phyloP scores from a whole-genome alignment of 2,888 invertebrate species.

The Campoplex nolae region DNA sequence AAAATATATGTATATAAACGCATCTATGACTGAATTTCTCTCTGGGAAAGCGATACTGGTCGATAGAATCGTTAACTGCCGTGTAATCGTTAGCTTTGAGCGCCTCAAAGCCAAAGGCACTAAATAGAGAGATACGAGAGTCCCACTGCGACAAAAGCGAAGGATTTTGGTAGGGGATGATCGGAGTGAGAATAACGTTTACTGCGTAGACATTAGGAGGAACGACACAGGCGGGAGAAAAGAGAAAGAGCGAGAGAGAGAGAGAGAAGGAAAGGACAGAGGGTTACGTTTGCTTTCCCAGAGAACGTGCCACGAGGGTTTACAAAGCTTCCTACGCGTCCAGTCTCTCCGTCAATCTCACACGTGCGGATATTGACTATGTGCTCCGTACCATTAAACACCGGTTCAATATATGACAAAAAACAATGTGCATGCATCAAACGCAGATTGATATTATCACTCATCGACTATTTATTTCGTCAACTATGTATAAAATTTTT shows the following conservation, averaged over 20 bases:
- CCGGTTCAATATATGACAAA: not conserved
- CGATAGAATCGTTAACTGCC: slow-evolving; percentile 78
- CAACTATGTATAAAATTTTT: not conserved
- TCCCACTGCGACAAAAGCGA: slow-evolving; percentile 37
- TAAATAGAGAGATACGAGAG: slow-evolving; percentile 44
- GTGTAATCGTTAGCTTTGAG: slow-evolving; percentile 81
- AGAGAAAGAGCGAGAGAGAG: slow-evolving; percentile 7
- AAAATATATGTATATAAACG: slow-evolving; percentile 27
- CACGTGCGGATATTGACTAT: slow-evolving; percentile 47
- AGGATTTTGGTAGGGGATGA: slow-evolving; percentile 52
- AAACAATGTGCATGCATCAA: slow-evolving; percentile 12
- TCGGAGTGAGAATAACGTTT: slow-evolving; percentile 52
- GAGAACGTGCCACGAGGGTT: slow-evolving; percentile 47
- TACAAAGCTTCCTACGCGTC: slow-evolving; percentile 50
- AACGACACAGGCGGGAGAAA: slow-evolving; percentile 18
- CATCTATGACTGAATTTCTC: slow-evolving; percentile 2
- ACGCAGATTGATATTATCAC: not conserved
- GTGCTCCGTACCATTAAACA: slow-evolving; percentile 19
- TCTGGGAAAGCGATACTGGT: slow-evolving; percentile 43
- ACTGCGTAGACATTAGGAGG: slow-evolving; percentile 45
- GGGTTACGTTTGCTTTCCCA: slow-evolving; percentile 35
- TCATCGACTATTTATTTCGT: not conserved
- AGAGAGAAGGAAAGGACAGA: slow-evolving; percentile 4
- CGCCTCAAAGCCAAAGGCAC: slow-evolving; percentile 69
- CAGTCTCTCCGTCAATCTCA: slow-evolving; percentile 30